phyloP scores from a whole-genome alignment of 2,797 vertebrate genomes.

The Emydoidea blandingii region DNA sequence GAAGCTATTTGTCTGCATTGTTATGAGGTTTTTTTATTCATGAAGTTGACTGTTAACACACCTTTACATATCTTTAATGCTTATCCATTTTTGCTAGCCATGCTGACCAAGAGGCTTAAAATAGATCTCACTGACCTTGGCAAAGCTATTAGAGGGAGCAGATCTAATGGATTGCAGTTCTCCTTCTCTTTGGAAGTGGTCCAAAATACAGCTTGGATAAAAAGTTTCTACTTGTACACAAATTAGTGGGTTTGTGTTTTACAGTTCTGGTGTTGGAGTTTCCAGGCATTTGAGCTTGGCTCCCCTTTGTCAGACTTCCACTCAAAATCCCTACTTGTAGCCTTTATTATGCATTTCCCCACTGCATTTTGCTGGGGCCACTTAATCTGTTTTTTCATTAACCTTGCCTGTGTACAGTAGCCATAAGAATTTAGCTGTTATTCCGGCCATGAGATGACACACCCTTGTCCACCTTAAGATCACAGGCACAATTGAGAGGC shows the following conservation, averaged over 20 bases:
- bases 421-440: neutral
- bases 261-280: neutral
- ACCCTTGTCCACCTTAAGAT: neutral
- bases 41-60: neutral
- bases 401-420: neutral
- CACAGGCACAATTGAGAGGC: neutral
- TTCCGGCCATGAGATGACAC: neutral
- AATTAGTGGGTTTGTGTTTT: neutral
- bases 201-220: neutral
- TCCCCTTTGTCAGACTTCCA: neutral
- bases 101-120: neutral
- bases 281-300: neutral
- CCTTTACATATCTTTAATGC: neutral
- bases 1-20: neutral
- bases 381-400: neutral
- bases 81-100: neutral
- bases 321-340: neutral
- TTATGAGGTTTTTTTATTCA: neutral
- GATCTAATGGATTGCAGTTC: neutral
- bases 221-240: neutral
- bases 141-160: neutral
- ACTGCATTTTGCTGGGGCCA: neutral
- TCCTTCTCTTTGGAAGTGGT: neutral
- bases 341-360: neutral
- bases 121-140: neutral